These are phyloP conservation scores for Drosophila koepferae DNA, from an alignment of 2,888 invertebrate species.

Conservation along the genomic window DNA sequence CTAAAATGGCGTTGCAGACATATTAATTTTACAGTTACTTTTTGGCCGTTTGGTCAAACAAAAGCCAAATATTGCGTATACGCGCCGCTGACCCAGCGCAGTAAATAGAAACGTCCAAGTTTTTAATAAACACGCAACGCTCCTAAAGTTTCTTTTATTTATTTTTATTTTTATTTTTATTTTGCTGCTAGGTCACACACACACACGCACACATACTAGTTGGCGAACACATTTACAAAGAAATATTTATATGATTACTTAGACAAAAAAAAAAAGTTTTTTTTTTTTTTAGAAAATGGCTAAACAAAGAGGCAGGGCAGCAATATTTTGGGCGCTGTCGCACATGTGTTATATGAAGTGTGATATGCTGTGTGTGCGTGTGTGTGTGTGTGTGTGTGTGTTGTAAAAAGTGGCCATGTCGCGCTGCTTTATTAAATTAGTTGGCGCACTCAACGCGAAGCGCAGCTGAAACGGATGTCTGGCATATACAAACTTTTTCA, in stretches of 20 bases:
- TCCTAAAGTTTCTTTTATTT: constrained; percentile 42
- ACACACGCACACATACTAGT: constrained; percentile 23
- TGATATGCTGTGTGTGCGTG: constrained; percentile 19
- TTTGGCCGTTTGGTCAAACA: constrained; percentile 38
- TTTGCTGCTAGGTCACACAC: constrained; percentile 23
- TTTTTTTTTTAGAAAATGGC: constrained; percentile 39
- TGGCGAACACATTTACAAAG: constrained; percentile 53
- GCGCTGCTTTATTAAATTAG: constrained; percentile 76
- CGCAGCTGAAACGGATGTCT: constrained; percentile 69
- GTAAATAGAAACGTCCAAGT: constrained; percentile 58
- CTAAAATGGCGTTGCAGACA: not conserved
- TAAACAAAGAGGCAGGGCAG: constrained; percentile 41
- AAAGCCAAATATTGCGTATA: constrained; percentile 46
- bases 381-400: constrained; percentile 22
- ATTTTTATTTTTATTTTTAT: constrained; percentile 16
- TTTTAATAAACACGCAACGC: constrained; percentile 75
- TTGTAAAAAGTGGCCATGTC: constrained; percentile 69
- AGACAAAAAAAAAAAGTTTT: constrained; percentile 38
- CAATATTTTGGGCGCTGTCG: constrained; percentile 41
- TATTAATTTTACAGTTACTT: constrained; percentile 44
- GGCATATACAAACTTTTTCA: constrained; percentile 74
- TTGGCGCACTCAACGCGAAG: constrained; percentile 64
- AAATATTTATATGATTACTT: constrained; percentile 77
- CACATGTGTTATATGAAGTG: constrained; percentile 24
- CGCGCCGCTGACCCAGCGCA: constrained; percentile 14